phyloP scores from a whole-genome alignment of 1,140 invertebrate species.

The Hormaphis cornu region DNA sequence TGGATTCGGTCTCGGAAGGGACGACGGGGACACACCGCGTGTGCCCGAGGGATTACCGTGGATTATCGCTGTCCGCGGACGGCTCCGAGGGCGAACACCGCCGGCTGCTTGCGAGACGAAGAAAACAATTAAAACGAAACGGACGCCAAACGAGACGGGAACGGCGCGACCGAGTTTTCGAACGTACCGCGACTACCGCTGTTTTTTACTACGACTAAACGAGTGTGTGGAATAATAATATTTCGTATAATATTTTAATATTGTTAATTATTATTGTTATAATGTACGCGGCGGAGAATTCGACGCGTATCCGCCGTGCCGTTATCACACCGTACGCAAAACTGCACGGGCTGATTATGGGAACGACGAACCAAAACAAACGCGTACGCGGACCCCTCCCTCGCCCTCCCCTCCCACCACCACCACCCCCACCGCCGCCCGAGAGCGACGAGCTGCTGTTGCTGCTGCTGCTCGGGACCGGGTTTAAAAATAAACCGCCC shows the following conservation, averaged over 20 bases:
- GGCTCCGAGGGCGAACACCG: too few relatives aligned
- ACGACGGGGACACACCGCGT: too few relatives aligned
- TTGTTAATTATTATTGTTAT: background rate
- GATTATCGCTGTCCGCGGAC: background rate
- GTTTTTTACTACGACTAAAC: too few relatives aligned
- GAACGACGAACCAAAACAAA: conserved; percentile 27
- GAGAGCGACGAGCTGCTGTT: background rate
- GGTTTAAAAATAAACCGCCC: conserved; percentile 25
- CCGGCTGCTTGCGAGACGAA: too few relatives aligned
- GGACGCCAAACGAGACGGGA: too few relatives aligned
- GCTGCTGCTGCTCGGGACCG: too few relatives aligned
- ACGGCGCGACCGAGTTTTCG: too few relatives aligned
- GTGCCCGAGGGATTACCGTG: background rate
- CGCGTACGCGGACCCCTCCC: background rate
- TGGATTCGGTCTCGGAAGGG: too few relatives aligned
- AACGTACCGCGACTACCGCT: too few relatives aligned
- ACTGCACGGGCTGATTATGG: conserved; percentile 24
- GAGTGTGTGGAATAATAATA: too few relatives aligned
- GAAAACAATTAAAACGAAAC: too few relatives aligned
- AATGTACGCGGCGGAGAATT: background rate
- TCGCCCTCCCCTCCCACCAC: background rate
- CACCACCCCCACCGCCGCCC: background rate
- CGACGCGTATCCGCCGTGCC: background rate
- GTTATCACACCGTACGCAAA: conserved; percentile 18
- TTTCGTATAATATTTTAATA: background rate